These are phyloP conservation scores for Gonioctena quinquepunctata DNA, from an alignment of 1,140 invertebrate genomes.

Conservation along the genomic window DNA sequence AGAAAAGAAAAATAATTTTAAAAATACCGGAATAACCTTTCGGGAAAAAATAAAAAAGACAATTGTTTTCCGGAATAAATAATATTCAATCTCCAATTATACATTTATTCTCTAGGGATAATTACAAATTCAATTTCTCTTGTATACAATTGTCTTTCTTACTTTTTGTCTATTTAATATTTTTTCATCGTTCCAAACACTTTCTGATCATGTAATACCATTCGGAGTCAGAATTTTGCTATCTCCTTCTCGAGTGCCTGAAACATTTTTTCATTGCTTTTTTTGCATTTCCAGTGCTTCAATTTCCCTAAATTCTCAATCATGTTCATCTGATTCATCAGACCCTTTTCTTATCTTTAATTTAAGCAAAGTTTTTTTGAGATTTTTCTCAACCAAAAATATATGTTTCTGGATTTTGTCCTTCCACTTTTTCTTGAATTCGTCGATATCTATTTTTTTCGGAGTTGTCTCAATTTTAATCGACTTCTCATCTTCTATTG, in stretches of 20 bases:
- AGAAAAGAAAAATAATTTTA: slow-evolving; percentile 22
- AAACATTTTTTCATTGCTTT: too few species aligned
- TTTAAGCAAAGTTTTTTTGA: slow-evolving; percentile 23
- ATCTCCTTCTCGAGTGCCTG: too few species aligned
- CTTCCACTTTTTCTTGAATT: slow-evolving; percentile 13
- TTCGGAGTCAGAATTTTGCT: too few species aligned
- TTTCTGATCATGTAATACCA: too few species aligned
- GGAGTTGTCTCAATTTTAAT: not conserved
- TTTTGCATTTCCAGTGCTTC: not conserved
- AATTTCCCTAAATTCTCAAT: not conserved
- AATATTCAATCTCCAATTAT: not conserved
- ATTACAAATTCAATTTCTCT: not conserved
- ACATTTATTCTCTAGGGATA: not conserved
- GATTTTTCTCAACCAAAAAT: slow-evolving; percentile 9
- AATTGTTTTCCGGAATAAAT: slow-evolving; percentile 7
- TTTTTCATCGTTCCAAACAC: slow-evolving; percentile 1
- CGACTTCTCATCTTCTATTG: slow-evolving; percentile 5
- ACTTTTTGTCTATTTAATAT: too few species aligned
- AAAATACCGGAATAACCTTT: not conserved
- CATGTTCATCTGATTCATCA: slow-evolving; percentile 12
- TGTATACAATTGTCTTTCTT: not conserved
- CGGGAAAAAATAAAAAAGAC: slow-evolving; percentile 27
- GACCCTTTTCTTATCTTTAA: slow-evolving; percentile 20
- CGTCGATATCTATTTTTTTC: slow-evolving; percentile 11
- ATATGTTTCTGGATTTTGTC: slow-evolving; percentile 10